These are phyloP conservation scores for Hydractinia symbiolongicarpus DNA, from an alignment of 30 jellyfish, hydroid and myxozoan species.

Conservation along the genomic window DNA sequence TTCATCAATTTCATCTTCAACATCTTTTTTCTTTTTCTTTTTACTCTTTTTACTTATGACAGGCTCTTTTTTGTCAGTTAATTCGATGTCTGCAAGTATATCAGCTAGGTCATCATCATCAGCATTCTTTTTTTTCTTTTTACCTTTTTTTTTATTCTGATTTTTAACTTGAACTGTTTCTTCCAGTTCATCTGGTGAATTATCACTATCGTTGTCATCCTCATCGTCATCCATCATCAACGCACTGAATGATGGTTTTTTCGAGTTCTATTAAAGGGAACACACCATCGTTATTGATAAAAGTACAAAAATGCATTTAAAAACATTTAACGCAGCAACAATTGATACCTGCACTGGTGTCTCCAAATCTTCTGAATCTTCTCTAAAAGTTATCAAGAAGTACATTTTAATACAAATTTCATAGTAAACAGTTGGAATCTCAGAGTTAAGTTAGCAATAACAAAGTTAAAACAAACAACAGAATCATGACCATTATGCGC, in stretches of 20 bases:
- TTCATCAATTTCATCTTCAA: slow-evolving; percentile 24
- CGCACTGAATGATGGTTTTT: slow-evolving; percentile 64
- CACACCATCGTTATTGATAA: too few species aligned
- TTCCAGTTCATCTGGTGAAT: slow-evolving; percentile 31
- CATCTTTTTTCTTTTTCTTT: slow-evolving; percentile 37
- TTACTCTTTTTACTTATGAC: slow-evolving; percentile 49
- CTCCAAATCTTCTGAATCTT: too few species aligned
- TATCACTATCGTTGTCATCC: slow-evolving; percentile 36
- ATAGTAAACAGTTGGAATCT: too few species aligned
- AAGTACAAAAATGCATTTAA: too few species aligned
- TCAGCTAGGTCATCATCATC: slow-evolving; percentile 74
- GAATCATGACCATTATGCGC: too few species aligned
- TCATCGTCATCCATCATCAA: slow-evolving; percentile 70
- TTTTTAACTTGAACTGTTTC: slow-evolving; percentile 10
- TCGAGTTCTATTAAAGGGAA: background rate
- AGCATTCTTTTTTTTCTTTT: slow-evolving; percentile 33
- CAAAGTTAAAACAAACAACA: too few species aligned
- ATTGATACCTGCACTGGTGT: too few species aligned
- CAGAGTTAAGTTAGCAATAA: too few species aligned
- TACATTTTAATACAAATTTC: too few species aligned
- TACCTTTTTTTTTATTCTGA: slow-evolving; percentile 28
- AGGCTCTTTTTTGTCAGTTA: slow-evolving; percentile 21
- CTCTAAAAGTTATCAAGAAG: too few species aligned
- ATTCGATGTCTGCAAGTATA: slow-evolving; percentile 59
- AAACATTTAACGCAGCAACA: too few species aligned